These are phyloP conservation scores for Anabas testudineus DNA, from an alignment of 2,797 vertebrate species.

Conservation along the genomic window DNA sequence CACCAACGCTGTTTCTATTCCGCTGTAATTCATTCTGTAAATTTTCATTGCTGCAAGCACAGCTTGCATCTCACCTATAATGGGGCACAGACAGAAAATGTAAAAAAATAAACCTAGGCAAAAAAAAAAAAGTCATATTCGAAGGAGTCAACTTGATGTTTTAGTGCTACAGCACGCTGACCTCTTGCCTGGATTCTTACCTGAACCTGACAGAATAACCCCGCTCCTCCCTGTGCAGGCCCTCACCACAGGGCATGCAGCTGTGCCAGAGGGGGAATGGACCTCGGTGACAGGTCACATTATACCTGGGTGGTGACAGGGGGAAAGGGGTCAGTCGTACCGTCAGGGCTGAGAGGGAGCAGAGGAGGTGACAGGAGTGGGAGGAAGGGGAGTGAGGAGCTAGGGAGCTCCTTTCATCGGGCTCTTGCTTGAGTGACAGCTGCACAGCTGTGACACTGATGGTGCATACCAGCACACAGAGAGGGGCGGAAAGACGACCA, in stretches of 20 bases:
- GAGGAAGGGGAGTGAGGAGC: conserved; percentile 48
- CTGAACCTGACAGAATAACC: conserved; percentile 12
- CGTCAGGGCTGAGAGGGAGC: conserved; percentile 57
- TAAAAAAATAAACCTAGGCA: no score
- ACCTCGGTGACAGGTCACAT: conserved; percentile 73
- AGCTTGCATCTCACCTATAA: no score
- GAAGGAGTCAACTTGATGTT: neutral
- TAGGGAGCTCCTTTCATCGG: conserved; percentile 27
- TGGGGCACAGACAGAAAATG: no score
- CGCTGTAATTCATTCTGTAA: neutral
- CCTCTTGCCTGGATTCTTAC: conserved; percentile 2
- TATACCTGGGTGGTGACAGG: conserved; percentile 79
- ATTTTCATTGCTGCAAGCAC: neutral
- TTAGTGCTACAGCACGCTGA: conserved; percentile 6
- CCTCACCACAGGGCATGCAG: conserved; percentile 46
- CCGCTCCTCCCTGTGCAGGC: neutral
- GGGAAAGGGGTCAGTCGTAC: conserved; percentile 71
- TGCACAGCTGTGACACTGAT: conserved; percentile 65
- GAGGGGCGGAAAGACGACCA: conserved; percentile 29
- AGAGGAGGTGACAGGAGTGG: conserved; percentile 53
- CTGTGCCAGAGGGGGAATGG: conserved; percentile 64
- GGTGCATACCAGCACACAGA: conserved; percentile 48
- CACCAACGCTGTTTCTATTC: neutral
- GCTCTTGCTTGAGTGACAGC: conserved; percentile 58
- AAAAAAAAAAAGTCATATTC: no score